A percentile compares a stretch with the other conserved stretches of the same genome.
These are phyloP conservation scores for Spizaetus ornatus DNA, from an alignment of 2,113 vertebrate species.

Conservation along the genomic window DNA sequence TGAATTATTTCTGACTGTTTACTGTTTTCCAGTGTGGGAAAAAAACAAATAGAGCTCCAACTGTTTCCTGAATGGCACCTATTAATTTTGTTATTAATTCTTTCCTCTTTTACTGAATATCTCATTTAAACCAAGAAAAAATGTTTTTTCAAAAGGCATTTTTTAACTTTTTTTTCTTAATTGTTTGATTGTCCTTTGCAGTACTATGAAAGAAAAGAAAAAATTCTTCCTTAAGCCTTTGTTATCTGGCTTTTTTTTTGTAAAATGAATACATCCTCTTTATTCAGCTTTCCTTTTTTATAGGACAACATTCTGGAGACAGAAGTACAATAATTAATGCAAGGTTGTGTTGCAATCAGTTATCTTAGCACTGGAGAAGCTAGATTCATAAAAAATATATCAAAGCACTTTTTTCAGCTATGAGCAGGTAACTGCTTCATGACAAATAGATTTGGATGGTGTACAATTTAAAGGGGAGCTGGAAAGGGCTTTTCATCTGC, in stretches of 20 bases:
- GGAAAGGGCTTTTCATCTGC: background rate
- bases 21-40: accelerated
- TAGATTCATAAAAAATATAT: constrained; percentile 40
- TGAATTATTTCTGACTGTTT: background rate
- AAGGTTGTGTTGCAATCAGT: background rate
- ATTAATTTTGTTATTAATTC: background rate
- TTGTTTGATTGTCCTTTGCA: background rate
- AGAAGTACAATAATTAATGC: constrained; percentile 31
- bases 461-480: constrained; percentile 4
- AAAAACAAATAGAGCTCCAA: background rate
- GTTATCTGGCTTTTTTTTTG: accelerated
- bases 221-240: background rate
- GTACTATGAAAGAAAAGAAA: background rate
- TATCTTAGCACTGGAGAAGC: background rate
- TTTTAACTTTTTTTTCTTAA: background rate
- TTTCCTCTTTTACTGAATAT: background rate
- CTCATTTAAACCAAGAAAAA: background rate
- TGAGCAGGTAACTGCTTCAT: constrained; percentile 34
- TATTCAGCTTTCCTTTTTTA: background rate
- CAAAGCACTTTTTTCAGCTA: constrained; percentile 11
- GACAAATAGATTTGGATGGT: constrained; percentile 25
- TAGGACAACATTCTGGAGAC: background rate
- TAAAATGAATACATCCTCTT: background rate
- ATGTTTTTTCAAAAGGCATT: accelerated
- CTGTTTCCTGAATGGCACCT: background rate